phyloP scores from a whole-genome alignment of 2,888 invertebrate genomes.

The Nomada hirtipes region DNA sequence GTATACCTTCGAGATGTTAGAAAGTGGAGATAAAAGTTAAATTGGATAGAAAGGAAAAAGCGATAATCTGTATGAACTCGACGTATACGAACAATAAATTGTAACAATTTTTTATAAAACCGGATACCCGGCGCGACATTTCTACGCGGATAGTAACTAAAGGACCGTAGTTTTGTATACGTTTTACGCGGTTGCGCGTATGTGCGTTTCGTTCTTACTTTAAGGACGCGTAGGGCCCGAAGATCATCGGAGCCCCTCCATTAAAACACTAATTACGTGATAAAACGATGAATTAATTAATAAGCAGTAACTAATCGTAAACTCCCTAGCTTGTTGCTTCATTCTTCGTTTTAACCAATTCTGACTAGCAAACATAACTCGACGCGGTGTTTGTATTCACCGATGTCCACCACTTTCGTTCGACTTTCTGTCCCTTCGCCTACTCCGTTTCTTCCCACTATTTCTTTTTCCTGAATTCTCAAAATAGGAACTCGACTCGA shows the following conservation, averaged over 20 bases:
- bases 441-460: too few relatives aligned
- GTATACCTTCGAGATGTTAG: conserved; percentile 32
- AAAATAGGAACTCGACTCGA: conserved; percentile 57
- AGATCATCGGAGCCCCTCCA: conserved; percentile 61
- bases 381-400: conserved; percentile 75
- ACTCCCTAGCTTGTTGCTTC: conserved; percentile 75
- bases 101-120: conserved; percentile 56
- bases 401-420: conserved; percentile 66
- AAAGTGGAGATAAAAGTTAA: conserved; percentile 9
- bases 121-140: conserved; percentile 52
- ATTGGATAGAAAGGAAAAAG: conserved; percentile 51
- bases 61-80: conserved; percentile 7
- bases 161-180: conserved; percentile 80
- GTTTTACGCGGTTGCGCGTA: conserved; percentile 34
- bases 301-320: conserved; percentile 70
- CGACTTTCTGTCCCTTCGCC: neutral
- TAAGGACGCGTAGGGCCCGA: conserved; percentile 73
- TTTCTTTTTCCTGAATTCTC: conserved; percentile 18
- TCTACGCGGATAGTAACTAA: conserved; percentile 83
- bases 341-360: conserved; percentile 80
- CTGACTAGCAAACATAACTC: conserved; percentile 84
- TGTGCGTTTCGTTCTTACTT: conserved; percentile 55
- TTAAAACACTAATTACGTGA: conserved; percentile 67
- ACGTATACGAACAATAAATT: conserved; percentile 44
- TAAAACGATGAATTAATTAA: conserved; percentile 60